These are phyloP conservation scores for Brevimyrus niger DNA, from an alignment of 2,113 vertebrate species.

Conservation along the genomic window DNA sequence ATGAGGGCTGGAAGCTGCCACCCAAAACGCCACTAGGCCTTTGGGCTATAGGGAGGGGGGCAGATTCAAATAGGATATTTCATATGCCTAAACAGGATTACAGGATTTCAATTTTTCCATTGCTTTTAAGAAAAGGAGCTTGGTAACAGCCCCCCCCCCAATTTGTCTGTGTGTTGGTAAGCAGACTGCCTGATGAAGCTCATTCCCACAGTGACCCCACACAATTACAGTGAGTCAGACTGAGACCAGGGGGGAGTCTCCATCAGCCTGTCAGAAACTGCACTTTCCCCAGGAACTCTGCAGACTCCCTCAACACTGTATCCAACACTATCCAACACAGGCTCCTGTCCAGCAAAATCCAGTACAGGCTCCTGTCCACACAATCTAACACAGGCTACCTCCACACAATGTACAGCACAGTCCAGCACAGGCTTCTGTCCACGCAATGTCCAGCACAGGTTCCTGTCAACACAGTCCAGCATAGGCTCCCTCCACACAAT, in stretches of 20 bases:
- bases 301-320: neutral
- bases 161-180: conserved; percentile 4
- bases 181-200: neutral
- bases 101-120: conserved; percentile 46
- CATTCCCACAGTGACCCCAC: neutral
- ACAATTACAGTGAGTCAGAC: neutral
- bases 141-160: conserved; percentile 26
- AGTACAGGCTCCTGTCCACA: neutral
- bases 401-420: neutral
- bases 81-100: conserved; percentile 46
- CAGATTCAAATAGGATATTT: conserved; percentile 44
- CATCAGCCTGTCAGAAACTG: neutral
- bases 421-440: neutral
- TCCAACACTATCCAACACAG: neutral
- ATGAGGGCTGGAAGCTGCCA: neutral
- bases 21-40: neutral
- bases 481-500: neutral
- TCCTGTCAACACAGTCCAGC: neutral
- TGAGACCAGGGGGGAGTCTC: neutral
- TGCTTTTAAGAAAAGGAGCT: conserved; percentile 26
- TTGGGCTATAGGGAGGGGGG: conserved; percentile 7
- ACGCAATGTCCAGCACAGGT: neutral
- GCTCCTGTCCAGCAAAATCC: neutral
- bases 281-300: neutral
- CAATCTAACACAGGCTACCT: neutral